Percentiles rank a stretch among this genome's conserved stretches.
Evolutionary conservation across 2,797 vertebrate species (phyloP).

Genomic region (Clarias fuscus): DNA sequence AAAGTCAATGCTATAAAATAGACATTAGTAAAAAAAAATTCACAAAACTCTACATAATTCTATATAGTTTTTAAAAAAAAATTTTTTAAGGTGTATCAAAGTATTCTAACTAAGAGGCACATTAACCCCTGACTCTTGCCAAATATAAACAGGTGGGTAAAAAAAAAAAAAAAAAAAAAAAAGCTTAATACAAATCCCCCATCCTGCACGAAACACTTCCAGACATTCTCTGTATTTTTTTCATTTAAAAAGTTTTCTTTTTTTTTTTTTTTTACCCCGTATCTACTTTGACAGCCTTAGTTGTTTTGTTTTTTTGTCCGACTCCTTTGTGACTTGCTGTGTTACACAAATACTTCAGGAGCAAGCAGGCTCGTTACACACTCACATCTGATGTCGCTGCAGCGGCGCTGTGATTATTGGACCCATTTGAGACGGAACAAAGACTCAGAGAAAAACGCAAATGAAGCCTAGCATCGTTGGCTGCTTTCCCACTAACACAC

Average conservation of each 20-base stretch:
- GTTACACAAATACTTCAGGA: slow-evolving; percentile 9
- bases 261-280: background rate
- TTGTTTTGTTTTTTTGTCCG: background rate
- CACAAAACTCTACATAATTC: no score
- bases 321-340: slow-evolving; percentile 3
- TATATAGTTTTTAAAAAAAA: no score
- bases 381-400: background rate
- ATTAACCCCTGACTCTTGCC: background rate
- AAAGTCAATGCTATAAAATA: background rate
- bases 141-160: background rate
- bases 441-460: slow-evolving; percentile 37
- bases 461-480: slow-evolving; percentile 34
- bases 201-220: background rate
- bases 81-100: no score
- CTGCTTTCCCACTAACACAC: background rate
- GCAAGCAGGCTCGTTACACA: background rate
- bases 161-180: background rate
- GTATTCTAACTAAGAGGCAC: background rate
- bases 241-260: background rate
- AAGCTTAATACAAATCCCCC: background rate
- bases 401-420: slow-evolving; percentile 7
- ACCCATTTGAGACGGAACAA: slow-evolving; percentile 34
- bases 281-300: background rate
- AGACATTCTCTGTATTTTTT: background rate
- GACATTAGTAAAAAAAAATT: no score